phyloP scores from a whole-genome alignment of 1,140 invertebrate species.

The Rhagoletis pomonella region DNA sequence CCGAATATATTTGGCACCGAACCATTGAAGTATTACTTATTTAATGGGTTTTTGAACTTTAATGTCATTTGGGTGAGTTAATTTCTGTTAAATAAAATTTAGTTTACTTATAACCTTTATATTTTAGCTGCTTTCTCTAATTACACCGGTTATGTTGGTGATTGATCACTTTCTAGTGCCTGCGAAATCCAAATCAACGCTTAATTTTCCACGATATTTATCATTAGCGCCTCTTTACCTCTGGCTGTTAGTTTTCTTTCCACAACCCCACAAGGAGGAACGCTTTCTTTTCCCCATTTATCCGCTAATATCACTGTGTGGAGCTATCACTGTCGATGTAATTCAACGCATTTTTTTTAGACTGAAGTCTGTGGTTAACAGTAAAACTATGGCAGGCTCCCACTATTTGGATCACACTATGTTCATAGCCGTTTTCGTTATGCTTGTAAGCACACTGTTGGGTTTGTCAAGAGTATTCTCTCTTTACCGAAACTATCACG shows the following conservation, averaged over 20 bases:
- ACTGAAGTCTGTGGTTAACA: slow-evolving; percentile 76
- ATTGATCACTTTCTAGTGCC: slow-evolving; percentile 76
- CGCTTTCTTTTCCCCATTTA: slow-evolving; percentile 98
- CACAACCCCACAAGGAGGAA: slow-evolving; percentile 91
- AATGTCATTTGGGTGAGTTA: slow-evolving; percentile 92
- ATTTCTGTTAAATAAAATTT: neutral
- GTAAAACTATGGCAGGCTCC: slow-evolving; percentile 74
- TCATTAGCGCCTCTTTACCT: slow-evolving; percentile 87
- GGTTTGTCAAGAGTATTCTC: slow-evolving; percentile 79
- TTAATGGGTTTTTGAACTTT: slow-evolving; percentile 97
- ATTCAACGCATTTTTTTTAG: slow-evolving; percentile 86
- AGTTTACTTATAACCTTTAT: neutral
- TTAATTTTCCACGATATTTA: slow-evolving; percentile 83
- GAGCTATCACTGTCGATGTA: slow-evolving; percentile 88
- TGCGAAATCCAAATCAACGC: slow-evolving; percentile 78
- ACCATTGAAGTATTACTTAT: slow-evolving; percentile 93
- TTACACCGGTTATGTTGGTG: slow-evolving; percentile 75
- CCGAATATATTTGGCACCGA: slow-evolving; percentile 97
- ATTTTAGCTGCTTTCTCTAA: slow-evolving; percentile 77
- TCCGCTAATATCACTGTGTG: slow-evolving; percentile 90
- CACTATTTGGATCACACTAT: slow-evolving; percentile 87
- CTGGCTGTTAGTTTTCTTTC: slow-evolving; percentile 93
- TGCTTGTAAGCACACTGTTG: slow-evolving; percentile 78
- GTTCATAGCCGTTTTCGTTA: slow-evolving; percentile 80
- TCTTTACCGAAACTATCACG: slow-evolving; percentile 86